Evolutionary conservation across 2,888 invertebrate species (phyloP).

Genomic region (Exocentrus adspersus): DNA sequence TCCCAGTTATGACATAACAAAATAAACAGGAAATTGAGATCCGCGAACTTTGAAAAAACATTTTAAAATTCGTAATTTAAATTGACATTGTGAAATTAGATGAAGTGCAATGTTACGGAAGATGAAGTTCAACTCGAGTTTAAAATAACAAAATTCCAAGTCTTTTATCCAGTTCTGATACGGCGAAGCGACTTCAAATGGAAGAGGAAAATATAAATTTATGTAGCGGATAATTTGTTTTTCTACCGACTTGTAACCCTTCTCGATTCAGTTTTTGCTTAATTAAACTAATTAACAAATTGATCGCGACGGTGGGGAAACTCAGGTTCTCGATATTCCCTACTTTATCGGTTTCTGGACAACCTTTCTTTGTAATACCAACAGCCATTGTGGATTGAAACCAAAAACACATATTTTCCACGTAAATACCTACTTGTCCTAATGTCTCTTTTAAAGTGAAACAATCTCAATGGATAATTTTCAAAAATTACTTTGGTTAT

Average conservation of each 20-base stretch:
- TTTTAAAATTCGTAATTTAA: conserved; percentile 57
- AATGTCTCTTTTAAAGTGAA: too few relatives aligned
- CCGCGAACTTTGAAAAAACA: conserved; percentile 52
- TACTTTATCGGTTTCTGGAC: too few relatives aligned
- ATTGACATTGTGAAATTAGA: conserved; percentile 55
- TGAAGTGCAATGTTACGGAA: conserved; percentile 49
- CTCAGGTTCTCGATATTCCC: too few relatives aligned
- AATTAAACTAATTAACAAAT: conserved; percentile 7
- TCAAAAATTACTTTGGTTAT: too few relatives aligned
- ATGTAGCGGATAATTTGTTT: conserved; percentile 19
- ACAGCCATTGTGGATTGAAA: too few relatives aligned
- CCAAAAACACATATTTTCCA: too few relatives aligned
- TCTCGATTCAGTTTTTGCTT: conserved; percentile 2
- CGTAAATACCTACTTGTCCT: too few relatives aligned
- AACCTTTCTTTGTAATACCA: too few relatives aligned
- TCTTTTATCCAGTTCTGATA: conserved; percentile 19
- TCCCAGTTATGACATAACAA: conserved; percentile 34
- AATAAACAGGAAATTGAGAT: conserved; percentile 52
- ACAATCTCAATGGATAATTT: too few relatives aligned
- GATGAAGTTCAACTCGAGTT: conserved; percentile 44
- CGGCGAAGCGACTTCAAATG: conserved; percentile 1
- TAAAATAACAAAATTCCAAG: conserved; percentile 40
- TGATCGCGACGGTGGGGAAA: not conserved
- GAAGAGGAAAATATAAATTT: conserved; percentile 5
- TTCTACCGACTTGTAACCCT: conserved; percentile 11